A percentile compares a stretch with the other conserved stretches of the same genome.
phyloP scores from a whole-genome alignment of 1,140 invertebrate species.

The Spodoptera litura region DNA sequence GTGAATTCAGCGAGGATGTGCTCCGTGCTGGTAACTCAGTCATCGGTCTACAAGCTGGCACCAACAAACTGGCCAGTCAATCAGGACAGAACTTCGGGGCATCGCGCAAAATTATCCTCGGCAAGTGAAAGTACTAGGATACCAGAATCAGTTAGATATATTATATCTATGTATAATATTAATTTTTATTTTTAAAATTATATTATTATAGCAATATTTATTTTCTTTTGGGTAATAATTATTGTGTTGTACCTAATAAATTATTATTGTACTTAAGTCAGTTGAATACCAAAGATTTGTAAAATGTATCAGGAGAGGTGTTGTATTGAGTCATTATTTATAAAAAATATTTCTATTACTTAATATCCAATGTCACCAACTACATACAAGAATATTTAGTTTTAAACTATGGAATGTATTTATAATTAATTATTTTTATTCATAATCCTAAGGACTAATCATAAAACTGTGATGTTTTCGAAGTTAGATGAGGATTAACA shows the following conservation, averaged over 20 bases:
- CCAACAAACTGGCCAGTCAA: conserved; percentile 95
- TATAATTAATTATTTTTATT: conserved; percentile 1
- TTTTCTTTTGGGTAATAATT: too few relatives aligned
- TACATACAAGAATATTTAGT: too few relatives aligned
- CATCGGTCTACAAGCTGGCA: conserved; percentile 96
- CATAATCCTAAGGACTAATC: conserved; percentile 14
- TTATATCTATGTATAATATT: background rate
- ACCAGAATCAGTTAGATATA: conserved; percentile 43
- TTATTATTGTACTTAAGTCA: too few relatives aligned
- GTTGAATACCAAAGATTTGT: too few relatives aligned
- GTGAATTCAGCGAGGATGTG: conserved; percentile 96
- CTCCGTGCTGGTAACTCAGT: conserved; percentile 93
- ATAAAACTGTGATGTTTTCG: conserved; percentile 21
- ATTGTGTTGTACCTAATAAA: too few relatives aligned
- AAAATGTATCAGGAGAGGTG: too few relatives aligned
- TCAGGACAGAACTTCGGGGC: conserved; percentile 97
- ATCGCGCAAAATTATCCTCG: conserved; percentile 92
- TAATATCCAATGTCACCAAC: too few relatives aligned
- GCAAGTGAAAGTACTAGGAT: conserved; percentile 88
- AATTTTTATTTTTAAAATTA: background rate
- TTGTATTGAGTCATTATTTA: too few relatives aligned
- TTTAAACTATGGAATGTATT: background rate
- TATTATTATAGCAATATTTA: too few relatives aligned
- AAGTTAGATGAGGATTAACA: background rate
- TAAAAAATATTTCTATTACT: too few relatives aligned